Base-by-base conservation (phyloP, 1,140 invertebrate genomes). In the Rhyacophila brunnea region DNA sequence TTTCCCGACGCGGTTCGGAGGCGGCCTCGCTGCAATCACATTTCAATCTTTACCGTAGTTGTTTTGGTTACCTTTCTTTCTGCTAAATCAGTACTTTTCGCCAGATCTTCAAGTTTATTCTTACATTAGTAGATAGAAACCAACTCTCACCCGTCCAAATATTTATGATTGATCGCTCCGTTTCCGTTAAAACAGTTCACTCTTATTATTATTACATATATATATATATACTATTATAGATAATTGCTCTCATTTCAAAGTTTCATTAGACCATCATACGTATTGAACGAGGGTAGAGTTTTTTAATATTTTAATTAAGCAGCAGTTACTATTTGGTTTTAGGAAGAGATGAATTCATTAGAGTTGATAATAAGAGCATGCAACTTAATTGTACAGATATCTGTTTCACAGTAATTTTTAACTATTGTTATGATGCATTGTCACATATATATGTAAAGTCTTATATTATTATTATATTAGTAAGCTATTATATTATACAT, bases 81-180 rank as follows among this genome's bases (percentile, higher is more conserved):
- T 46, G 62, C 62, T 64, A 64, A 59, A 43, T 38, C 43, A 64
- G 49, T 58, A 58, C 48, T 57, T 64, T 56, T 32, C 58, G 52
- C 62, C 62, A 64, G 58, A 64, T 57, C 54, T 58, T 64, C 60
- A 58, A 58, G 34, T 54, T 58, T 64, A 55, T 50, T 57, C 43
- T 48, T 52, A 48, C 42, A 62, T 64, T 44, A 48, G 62, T 64
- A 64, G 62, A 60, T 64, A 64, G 61, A 56, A 44, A 58, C 51
- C 44, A 34, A 53, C 35, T 35, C 38, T 51, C 45, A 53, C 35
- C 40, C 38, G 36, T 42, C 52, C 43, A 55, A 44, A 43, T 44
- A 34, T 55, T 35, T 54, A 54, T 45, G 52, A 54, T 54, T 46
- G 9, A 36, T 51, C 48, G 40, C 40, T 11, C 28, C 28, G 32